phyloP scores from a whole-genome alignment of 37 sponge, comb jelly and placozoan species.

The Bolinopsis microptera region DNA sequence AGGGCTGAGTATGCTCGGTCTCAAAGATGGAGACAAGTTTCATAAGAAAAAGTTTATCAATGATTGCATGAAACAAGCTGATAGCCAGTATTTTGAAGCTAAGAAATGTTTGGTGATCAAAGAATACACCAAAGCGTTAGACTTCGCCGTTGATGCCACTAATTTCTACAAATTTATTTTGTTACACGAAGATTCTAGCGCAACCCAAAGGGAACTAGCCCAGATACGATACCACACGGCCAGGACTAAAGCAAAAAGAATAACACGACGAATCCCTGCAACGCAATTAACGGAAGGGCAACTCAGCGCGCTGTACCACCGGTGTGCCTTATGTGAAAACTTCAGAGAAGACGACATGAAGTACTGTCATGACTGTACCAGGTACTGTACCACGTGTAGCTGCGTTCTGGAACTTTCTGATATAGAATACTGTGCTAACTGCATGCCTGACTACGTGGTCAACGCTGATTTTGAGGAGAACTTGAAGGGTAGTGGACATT shows the following conservation, averaged over 20 bases:
- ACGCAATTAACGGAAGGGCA: neutral
- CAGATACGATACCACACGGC: conserved; percentile 42
- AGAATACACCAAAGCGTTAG: conserved; percentile 42
- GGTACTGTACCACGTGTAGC: neutral
- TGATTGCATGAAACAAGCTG: conserved; percentile 58
- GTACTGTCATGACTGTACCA: conserved; percentile 30
- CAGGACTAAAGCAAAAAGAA: neutral
- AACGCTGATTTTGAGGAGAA: neutral
- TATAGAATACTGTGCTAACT: neutral
- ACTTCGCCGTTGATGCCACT: conserved; percentile 22
- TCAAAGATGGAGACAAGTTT: neutral
- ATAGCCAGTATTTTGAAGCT: conserved; percentile 30
- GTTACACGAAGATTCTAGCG: neutral
- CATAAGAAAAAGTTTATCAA: conserved; percentile 30
- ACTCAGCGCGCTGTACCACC: neutral
- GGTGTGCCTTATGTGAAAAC: conserved; percentile 27
- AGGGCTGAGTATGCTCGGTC: conserved; percentile 2
- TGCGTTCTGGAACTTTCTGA: neutral
- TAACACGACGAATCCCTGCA: conserved; percentile 34
- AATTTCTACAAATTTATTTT: conserved; percentile 37
- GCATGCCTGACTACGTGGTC: neutral
- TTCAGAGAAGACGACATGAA: conserved; percentile 33
- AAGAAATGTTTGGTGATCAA: neutral
- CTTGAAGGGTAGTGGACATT: neutral
- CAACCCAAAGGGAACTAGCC: neutral